Conservation (phyloP, 2,888 invertebrate species). For the Ichneumon xanthorius region DNA sequence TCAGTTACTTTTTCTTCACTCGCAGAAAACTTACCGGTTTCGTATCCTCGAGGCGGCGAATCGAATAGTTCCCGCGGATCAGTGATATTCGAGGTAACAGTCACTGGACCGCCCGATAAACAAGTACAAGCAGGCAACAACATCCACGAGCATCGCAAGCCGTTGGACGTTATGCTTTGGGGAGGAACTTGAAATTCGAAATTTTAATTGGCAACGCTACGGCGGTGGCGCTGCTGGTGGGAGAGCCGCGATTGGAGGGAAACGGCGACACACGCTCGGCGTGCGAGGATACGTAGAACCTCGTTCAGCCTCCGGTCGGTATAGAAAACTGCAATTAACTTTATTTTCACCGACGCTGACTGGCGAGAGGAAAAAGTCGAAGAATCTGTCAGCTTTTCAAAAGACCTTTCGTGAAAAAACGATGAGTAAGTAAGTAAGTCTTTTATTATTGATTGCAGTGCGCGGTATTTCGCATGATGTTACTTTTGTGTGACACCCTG, state of each 20-base stretch:
- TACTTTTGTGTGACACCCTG: no score
- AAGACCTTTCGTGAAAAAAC: background rate
- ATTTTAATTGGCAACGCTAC: conserved; percentile 55
- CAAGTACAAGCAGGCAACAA: conserved; percentile 51
- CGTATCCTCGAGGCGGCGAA: background rate
- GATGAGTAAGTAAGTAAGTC: background rate
- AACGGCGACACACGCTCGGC: background rate
- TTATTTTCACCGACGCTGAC: background rate
- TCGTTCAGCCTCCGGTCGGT: background rate
- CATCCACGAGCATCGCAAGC: conserved; percentile 68
- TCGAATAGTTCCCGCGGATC: background rate
- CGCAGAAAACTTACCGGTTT: conserved; percentile 20
- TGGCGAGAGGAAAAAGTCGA: background rate
- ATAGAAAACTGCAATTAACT: background rate
- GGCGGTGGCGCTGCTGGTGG: conserved; percentile 35
- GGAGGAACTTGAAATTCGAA: conserved; percentile 59
- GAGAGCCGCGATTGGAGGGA: background rate
- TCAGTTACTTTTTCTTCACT: background rate
- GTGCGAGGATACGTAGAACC: background rate
- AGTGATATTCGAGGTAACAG: conserved; percentile 20
- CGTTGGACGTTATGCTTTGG: conserved; percentile 68
- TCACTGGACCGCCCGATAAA: conserved; percentile 47
- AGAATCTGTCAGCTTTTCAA: no score
- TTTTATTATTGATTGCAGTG: background rate
- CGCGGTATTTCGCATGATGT: background rate